Percentiles rank a stretch among this genome's conserved stretches.
Conservation (phyloP, 1,140 invertebrate species). For the Arctopsyche grandis region DNA sequence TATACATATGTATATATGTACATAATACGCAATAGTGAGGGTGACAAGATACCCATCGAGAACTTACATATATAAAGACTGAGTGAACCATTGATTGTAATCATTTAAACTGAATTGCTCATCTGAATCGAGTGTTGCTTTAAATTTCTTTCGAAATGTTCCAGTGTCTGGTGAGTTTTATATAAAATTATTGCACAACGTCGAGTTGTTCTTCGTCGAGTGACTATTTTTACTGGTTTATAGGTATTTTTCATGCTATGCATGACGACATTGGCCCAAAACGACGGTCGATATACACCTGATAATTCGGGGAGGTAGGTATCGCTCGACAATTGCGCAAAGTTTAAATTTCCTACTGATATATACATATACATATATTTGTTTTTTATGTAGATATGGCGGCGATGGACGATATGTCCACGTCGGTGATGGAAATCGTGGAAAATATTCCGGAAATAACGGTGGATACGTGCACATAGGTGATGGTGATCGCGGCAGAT, state of each 20-base stretch:
- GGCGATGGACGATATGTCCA: conserved; percentile 49
- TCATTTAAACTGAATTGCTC: conserved; percentile 15
- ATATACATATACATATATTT: background rate
- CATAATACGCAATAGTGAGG: conserved; percentile 16
- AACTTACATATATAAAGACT: conserved; percentile 28
- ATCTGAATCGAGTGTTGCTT: background rate
- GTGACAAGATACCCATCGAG: conserved; percentile 19
- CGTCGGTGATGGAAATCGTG: conserved; percentile 45
- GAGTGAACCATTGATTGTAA: background rate
- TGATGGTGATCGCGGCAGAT: conserved; percentile 41
- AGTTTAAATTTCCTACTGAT: too few relatives aligned
- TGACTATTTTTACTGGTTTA: conserved; percentile 10
- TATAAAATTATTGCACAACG: background rate
- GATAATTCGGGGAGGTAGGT: conserved; percentile 42
- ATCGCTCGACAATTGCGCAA: background rate
- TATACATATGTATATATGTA: background rate
- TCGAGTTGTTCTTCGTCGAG: background rate
- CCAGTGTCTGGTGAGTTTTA: conserved; percentile 13
- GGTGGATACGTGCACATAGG: conserved; percentile 43
- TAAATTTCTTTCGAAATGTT: background rate
- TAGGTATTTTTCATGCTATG: background rate
- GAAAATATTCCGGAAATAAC: conserved; percentile 30
- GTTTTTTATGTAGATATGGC: conserved; percentile 37
- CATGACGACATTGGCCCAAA: conserved; percentile 54
- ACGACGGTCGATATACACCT: conserved; percentile 58